Base-by-base conservation (phyloP, 2,888 invertebrate genomes). In the Maniola hyperantus region DNA sequence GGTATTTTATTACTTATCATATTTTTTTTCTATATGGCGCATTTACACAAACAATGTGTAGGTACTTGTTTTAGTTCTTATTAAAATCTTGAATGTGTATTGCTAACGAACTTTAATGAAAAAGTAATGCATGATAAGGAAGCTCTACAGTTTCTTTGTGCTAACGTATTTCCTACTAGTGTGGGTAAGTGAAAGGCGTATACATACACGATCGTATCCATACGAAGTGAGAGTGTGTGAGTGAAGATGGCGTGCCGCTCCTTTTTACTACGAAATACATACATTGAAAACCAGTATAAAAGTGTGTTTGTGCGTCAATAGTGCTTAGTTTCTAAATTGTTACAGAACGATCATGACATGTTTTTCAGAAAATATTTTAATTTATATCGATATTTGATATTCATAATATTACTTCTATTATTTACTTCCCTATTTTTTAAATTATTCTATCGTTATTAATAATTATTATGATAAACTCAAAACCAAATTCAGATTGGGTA, bases 211-310 rank as follows among this genome's bases (percentile, higher is more conserved):
- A 54, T 64, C 73, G 81, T 90, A 81, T 59, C 59, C 70, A 87
- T 80, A 75, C 74, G 20, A 13, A 2, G 13, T 61, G 2, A 71
- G 18, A 2, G 34, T 70, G 89, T 88, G 76, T 83, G 83, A n/a
- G 89, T 86, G 83, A 79, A 79, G 83, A 84, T 81, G 81, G 79
- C 73, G 80, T 83, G 81, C 81, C 70, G 76, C 79, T 87, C 84
- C 88, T 82, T 85, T 88, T 82, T 79, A 74, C 74, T 76, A 80
- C 77, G 79, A 78, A 80, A 79, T 77, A 78, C 26, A 26, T 26
- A 26, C 81, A 85, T 85, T 84, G 83, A 83, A 83, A 83, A 82
- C 83, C 83, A 79, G 86, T 91, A 91, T 91, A 91, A 81, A 91
- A 84, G 83, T 83, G 71, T 80, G 79, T 73, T 76, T 77, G 74